Evolutionary conservation across 2,113 vertebrate genomes (phyloP).

Genomic region (Phrynosoma platyrhinos): DNA sequence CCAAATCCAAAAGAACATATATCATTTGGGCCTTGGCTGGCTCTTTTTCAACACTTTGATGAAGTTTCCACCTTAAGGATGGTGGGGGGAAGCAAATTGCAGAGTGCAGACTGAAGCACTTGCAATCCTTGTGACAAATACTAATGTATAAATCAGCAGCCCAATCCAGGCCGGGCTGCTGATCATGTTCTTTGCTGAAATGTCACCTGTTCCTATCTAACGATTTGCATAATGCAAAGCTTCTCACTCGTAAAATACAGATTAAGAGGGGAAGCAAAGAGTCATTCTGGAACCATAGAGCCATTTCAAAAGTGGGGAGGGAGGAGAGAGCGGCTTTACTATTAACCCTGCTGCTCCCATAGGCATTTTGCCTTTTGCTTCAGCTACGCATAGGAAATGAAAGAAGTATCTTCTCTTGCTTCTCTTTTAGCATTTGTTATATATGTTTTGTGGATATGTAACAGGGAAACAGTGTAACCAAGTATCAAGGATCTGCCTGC

Average conservation of each 20-base stretch:
- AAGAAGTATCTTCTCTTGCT: neutral
- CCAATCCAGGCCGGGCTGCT: conserved; percentile 85
- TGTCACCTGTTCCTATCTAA: conserved; percentile 99
- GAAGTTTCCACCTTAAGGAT: conserved; percentile 89
- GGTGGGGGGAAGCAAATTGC: conserved; percentile 74
- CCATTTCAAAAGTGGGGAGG: conserved; percentile 84
- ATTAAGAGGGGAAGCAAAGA: conserved; percentile 97
- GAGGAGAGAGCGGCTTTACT: conserved; percentile 71
- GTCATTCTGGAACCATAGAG: conserved; percentile 94
- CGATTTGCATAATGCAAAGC: conserved; percentile 99
- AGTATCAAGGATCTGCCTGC: no score
- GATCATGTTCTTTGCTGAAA: conserved; percentile 96
- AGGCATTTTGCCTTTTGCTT: conserved; percentile 20
- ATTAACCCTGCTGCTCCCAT: conserved; percentile 86
- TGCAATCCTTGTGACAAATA: conserved; percentile 93
- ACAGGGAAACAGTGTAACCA: neutral
- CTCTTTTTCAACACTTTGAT: conserved; percentile 54
- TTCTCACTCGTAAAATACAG: conserved; percentile 99
- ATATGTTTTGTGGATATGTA: neutral
- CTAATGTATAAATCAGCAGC: conserved; percentile 99
- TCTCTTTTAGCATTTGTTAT: conserved; percentile 26
- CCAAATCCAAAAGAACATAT: neutral
- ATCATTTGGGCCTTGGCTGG: neutral
- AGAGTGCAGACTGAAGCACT: conserved; percentile 83
- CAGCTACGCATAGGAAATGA: conserved; percentile 1